Evolutionary conservation across 2,797 vertebrate species (phyloP).

Genomic region (Melanotaenia boesemani): DNA sequence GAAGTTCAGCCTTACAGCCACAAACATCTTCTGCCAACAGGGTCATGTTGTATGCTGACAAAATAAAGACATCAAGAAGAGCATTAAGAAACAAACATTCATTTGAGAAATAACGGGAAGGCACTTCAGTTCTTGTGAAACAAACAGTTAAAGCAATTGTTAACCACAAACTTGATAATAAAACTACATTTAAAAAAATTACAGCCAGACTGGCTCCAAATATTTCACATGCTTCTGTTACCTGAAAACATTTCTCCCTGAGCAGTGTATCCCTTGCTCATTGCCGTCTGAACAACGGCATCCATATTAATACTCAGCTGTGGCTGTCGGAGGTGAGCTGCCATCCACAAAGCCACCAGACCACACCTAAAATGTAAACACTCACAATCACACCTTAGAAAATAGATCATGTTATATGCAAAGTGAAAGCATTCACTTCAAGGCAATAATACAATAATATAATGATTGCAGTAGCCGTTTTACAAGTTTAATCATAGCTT

Average conservation of each 20-base stretch:
- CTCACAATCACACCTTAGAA: constrained; percentile 8
- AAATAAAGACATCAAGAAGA: constrained; percentile 32
- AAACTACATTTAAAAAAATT: background rate
- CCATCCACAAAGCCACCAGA: constrained; percentile 94
- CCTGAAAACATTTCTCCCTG: constrained; percentile 97
- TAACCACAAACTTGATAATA: background rate
- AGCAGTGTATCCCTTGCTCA: constrained; percentile 84
- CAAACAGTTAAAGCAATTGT: background rate
- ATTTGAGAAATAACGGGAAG: background rate
- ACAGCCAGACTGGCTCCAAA: too few species aligned
- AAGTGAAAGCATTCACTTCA: background rate
- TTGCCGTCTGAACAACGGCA: constrained; percentile 80
- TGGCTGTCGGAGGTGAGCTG: constrained; percentile 78
- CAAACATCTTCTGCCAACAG: constrained; percentile 86
- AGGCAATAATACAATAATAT: background rate
- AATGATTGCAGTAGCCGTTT: background rate
- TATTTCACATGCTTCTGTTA: constrained; percentile 47
- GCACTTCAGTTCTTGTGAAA: background rate
- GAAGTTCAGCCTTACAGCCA: constrained; percentile 80
- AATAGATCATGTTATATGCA: constrained; percentile 7
- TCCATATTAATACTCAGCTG: constrained; percentile 74
- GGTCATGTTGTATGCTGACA: constrained; percentile 87
- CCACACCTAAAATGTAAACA: constrained; percentile 84
- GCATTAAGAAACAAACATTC: constrained; percentile 1
- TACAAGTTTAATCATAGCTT: background rate